Base-by-base conservation (phyloP, 2,888 invertebrate genomes). In the Phytoseiulus persimilis region DNA sequence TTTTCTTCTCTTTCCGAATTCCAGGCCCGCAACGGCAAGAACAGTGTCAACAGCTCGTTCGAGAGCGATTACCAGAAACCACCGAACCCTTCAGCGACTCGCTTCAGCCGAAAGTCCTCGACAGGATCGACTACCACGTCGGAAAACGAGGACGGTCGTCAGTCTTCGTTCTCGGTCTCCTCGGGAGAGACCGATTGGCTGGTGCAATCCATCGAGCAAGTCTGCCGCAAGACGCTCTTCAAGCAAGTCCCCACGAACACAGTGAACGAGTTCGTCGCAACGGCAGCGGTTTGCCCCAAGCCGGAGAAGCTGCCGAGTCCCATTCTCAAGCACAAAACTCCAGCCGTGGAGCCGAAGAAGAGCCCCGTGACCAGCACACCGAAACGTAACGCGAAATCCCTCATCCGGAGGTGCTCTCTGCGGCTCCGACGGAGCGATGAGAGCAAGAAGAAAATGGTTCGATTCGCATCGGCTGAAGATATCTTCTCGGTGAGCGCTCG, bases 351-450 rank as follows among this genome's bases (percentile, higher is more conserved):
- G 87, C 87, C 87, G 32, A 87, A 87, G 45, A 87, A 87, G 31
- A 87, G 87, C 87, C 87, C 87, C 9, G 87, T 87, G 87, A 87
- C 87, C 33, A 87, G 87, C 32, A 87, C 87, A n/a, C 87, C 87
- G 32, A 87, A 87, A 45, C 87, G 87, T 9, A 33, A 87, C 39
- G 45, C 87, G 11, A 87, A 87, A 87, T 87, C 87, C 28, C 87
- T 87, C 87, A 87, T 87, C 23, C 87, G 87, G 33, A 87, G 87
- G 45, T 87, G 87, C 31, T 87, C 87, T 31, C 32, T 87, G 14
- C 87, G 87, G 6, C 32, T 87, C 5, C 87, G 87, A 32, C 0
- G 87, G 18, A 87, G 87, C 84, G 84, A 84, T 45, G 87, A 87
- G 0, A 32, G n/a, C 87, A 87, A 87, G 87, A 87, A 87, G 87